A percentile compares a stretch with the other conserved stretches of the same genome.
These are phyloP conservation scores for Cacoxenus indagator DNA, from an alignment of 2,888 invertebrate genomes.

Conservation along the genomic window DNA sequence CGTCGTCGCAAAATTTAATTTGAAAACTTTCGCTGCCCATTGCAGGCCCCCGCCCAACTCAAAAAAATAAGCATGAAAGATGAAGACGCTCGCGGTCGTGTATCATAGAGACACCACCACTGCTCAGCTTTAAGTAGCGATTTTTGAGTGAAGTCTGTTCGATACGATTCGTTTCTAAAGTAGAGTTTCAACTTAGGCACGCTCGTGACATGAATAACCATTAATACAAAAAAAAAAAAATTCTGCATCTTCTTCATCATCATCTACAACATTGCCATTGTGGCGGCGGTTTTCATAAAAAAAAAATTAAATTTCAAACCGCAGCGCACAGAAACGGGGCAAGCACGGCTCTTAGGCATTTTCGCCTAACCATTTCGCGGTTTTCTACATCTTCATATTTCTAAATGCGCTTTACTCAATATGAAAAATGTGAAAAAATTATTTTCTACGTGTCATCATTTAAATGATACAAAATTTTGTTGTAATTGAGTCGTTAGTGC, in stretches of 20 bases:
- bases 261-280: background rate
- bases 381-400: background rate
- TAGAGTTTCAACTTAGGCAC: too few species aligned
- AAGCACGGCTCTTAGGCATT: background rate
- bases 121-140: too few species aligned
- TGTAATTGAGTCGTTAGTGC: constrained; percentile 12
- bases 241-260: background rate
- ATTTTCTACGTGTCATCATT: constrained; percentile 4
- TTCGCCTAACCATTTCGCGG: background rate
- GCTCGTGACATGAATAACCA: too few species aligned
- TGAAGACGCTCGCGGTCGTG: too few species aligned
- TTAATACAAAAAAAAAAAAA: too few species aligned
- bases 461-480: constrained; percentile 9
- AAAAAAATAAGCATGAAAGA: background rate
- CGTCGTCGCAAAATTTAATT: constrained; percentile 62
- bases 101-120: too few species aligned
- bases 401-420: too few species aligned
- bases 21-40: constrained; percentile 60
- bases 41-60: constrained; percentile 40
- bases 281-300: background rate
- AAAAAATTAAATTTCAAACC: background rate
- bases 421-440: constrained; percentile 10
- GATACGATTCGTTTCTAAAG: too few species aligned
- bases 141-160: too few species aligned
- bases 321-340: background rate